phyloP scores from a whole-genome alignment of 2,113 vertebrate genomes.

The Cyrtonyx montezumae region DNA sequence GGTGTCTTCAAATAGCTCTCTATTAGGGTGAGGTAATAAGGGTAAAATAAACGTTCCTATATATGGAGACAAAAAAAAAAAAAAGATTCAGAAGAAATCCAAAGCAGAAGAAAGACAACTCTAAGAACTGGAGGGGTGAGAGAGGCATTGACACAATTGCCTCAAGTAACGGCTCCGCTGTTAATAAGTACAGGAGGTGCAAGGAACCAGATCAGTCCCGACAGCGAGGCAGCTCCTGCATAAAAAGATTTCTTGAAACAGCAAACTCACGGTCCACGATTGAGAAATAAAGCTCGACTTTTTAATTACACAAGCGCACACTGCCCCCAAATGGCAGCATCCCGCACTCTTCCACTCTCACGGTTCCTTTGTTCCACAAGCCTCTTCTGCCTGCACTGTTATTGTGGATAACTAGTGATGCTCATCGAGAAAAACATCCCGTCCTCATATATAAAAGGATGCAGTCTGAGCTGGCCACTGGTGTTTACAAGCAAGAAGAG shows the following conservation, averaged over 20 bases:
- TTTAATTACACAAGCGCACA: neutral
- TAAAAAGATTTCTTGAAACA: neutral
- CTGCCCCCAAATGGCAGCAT: constrained; percentile 56
- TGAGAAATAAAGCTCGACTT: neutral
- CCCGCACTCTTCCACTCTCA: neutral
- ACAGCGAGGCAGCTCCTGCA: neutral
- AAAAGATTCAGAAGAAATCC: neutral
- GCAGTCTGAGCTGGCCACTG: neutral
- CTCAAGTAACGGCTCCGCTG: neutral
- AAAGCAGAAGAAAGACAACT: neutral
- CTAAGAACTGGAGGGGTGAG: neutral
- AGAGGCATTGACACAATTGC: neutral
- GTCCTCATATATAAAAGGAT: neutral
- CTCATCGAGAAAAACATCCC: neutral
- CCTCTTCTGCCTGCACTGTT: neutral
- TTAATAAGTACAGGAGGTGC: neutral
- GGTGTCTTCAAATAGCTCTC: neutral
- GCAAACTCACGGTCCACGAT: neutral
- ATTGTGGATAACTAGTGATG: neutral
- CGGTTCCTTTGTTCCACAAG: neutral
- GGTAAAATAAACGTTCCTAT: neutral
- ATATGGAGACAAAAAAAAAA: neutral
- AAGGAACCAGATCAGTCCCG: neutral
- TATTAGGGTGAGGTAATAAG: neutral
- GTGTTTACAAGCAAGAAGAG: neutral